Conservation (phyloP, 2,797 vertebrate genomes). For the Bradypodion pumilum region DNA sequence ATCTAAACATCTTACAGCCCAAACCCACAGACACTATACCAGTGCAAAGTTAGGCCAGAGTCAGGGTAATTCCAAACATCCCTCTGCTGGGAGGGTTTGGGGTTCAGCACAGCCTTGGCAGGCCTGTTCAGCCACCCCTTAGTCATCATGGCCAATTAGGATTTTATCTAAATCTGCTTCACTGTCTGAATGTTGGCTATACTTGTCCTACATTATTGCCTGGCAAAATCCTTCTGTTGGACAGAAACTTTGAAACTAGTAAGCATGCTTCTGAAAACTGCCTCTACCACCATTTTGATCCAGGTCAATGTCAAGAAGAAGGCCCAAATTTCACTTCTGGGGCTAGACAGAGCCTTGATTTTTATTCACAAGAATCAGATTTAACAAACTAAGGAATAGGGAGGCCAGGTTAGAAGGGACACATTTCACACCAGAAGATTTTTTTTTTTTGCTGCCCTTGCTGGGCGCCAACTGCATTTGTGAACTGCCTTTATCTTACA, state of each 20-base stretch:
- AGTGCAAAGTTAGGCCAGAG: no score
- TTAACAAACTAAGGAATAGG: background rate
- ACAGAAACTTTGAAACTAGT: background rate
- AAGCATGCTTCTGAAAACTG: background rate
- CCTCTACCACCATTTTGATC: background rate
- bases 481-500: background rate
- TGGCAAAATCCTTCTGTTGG: background rate
- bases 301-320: background rate
- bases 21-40: no score
- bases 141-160: no score
- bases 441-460: background rate
- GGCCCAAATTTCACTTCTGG: background rate
- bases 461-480: background rate
- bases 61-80: no score
- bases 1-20: no score
- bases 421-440: background rate
- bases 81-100: no score
- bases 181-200: background rate
- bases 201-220: background rate
- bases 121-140: no score
- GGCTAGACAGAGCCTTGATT: background rate
- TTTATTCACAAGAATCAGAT: background rate
- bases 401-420: background rate
- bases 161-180: background rate
- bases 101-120: no score